phyloP scores from a whole-genome alignment of 1,140 invertebrate species.

The Zophobas atratus region DNA sequence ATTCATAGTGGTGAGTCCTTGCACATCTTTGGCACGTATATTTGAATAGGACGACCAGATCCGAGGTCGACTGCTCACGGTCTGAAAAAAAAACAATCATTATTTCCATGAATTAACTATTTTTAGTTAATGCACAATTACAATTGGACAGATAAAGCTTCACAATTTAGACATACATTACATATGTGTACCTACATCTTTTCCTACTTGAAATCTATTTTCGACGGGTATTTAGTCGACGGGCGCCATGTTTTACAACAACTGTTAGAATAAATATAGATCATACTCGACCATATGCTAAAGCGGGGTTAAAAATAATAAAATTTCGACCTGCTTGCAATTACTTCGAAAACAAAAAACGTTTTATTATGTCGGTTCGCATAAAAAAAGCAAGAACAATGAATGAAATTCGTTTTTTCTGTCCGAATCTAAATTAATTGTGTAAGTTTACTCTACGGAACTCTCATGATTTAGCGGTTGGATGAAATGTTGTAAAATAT shows the following conservation, averaged over 20 bases:
- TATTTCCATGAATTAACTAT: background rate
- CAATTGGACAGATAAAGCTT: constrained; percentile 15
- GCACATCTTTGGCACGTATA: constrained; percentile 59
- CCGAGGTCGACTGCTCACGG: constrained; percentile 62
- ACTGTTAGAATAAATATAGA: constrained; percentile 36
- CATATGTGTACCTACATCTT: constrained; percentile 1
- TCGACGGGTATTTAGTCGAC: constrained; percentile 4
- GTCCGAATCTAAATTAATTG: constrained; percentile 5
- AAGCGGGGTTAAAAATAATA: constrained; percentile 21
- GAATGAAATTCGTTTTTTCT: background rate
- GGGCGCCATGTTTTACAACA: constrained; percentile 36
- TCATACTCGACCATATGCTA: constrained; percentile 13
- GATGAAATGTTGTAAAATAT: constrained; percentile 26
- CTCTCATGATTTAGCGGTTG: constrained; percentile 27
- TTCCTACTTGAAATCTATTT: constrained; percentile 14
- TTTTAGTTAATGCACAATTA: constrained; percentile 6
- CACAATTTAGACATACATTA: background rate
- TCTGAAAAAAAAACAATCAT: constrained; percentile 61
- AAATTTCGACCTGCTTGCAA: background rate
- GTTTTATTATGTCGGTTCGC: background rate
- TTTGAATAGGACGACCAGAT: constrained; percentile 65
- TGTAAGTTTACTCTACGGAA: constrained; percentile 13
- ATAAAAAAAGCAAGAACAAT: background rate
- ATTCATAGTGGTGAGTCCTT: constrained; percentile 61
- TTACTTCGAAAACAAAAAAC: constrained; percentile 2